phyloP scores from a whole-genome alignment of 1,140 invertebrate genomes.

The Stenopsyche tienmushanensis region DNA sequence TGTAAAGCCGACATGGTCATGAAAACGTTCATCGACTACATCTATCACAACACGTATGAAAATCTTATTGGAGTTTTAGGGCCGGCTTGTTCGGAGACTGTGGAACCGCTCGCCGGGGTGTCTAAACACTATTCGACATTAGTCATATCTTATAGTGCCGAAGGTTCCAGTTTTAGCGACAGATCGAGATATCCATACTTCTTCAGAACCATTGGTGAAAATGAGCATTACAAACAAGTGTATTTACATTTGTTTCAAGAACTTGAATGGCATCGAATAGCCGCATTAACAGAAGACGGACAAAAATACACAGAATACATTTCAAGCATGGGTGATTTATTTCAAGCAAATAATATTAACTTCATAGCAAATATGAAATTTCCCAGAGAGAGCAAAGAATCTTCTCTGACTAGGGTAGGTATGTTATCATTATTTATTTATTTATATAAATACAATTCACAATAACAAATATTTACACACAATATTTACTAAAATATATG shows the following conservation, averaged over 20 bases:
- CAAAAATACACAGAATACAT: conserved; percentile 82
- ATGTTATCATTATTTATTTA: conserved; percentile 20
- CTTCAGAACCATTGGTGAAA: conserved; percentile 80
- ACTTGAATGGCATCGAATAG: conserved; percentile 71
- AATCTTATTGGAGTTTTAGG: conserved; percentile 73
- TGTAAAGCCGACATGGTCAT: conserved; percentile 77
- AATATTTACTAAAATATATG: too few species aligned
- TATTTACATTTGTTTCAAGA: conserved; percentile 66
- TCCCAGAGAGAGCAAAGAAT: conserved; percentile 52
- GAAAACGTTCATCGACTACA: conserved; percentile 76
- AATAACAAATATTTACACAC: background rate
- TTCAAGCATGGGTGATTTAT: conserved; percentile 65
- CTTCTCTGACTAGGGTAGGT: conserved; percentile 46
- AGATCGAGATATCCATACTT: conserved; percentile 77
- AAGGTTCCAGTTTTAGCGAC: conserved; percentile 71
- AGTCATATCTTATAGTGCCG: conserved; percentile 80
- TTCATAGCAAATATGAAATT: conserved; percentile 74
- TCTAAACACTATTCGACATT: conserved; percentile 75
- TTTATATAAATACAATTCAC: background rate
- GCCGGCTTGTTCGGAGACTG: conserved; percentile 83
- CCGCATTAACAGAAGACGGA: conserved; percentile 75
- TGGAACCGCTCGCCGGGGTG: conserved; percentile 79
- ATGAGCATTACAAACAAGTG: conserved; percentile 72
- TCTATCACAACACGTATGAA: conserved; percentile 55
- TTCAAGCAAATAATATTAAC: conserved; percentile 62